phyloP scores from a whole-genome alignment of 2,888 invertebrate species.

The Lordiphosa andalusiaca region DNA sequence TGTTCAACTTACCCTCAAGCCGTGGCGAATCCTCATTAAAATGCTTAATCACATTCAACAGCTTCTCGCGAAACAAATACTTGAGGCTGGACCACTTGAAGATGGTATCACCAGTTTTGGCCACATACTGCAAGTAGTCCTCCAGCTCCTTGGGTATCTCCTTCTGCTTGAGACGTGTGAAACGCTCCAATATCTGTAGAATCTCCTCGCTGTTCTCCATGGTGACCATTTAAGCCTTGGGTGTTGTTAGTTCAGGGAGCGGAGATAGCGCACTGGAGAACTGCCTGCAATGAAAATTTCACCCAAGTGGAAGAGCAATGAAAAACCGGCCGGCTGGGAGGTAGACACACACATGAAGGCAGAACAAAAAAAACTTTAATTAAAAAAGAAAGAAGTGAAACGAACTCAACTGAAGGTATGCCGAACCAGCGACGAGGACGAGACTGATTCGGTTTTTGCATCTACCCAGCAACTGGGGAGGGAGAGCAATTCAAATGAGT shows the following conservation, averaged over 20 bases:
- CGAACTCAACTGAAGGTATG: slow-evolving; percentile 45
- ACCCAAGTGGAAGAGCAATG: slow-evolving; percentile 6
- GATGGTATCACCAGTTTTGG: slow-evolving; percentile 95
- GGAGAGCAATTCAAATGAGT: slow-evolving; percentile 13
- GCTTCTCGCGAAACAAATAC: slow-evolving; percentile 92
- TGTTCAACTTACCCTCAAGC: slow-evolving; percentile 76
- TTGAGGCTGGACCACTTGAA: slow-evolving; percentile 95
- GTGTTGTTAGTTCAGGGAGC: slow-evolving; percentile 17
- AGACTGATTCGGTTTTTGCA: slow-evolving; percentile 18
- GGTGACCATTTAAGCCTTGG: slow-evolving; percentile 56
- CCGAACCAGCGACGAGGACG: slow-evolving; percentile 31
- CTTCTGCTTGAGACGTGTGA: slow-evolving; percentile 87
- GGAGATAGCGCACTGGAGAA: slow-evolving; percentile 24
- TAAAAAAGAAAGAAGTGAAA: slow-evolving; percentile 4
- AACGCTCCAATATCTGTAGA: slow-evolving; percentile 90
- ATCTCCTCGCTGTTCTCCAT: slow-evolving; percentile 94
- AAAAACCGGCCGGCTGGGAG: slow-evolving; percentile 38
- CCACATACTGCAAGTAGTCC: slow-evolving; percentile 92
- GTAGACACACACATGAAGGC: slow-evolving; percentile 40
- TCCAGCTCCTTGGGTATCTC: slow-evolving; percentile 94
- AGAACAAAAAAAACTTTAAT: background rate
- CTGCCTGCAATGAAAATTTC: slow-evolving; percentile 8
- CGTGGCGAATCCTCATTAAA: slow-evolving; percentile 90
- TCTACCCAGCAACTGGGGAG: slow-evolving; percentile 12
- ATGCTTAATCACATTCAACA: slow-evolving; percentile 91